Percentiles rank a stretch among this genome's conserved stretches.
These are phyloP conservation scores for Rhyacophila evoluta DNA, from an alignment of 2,888 invertebrate species.

Conservation along the genomic window DNA sequence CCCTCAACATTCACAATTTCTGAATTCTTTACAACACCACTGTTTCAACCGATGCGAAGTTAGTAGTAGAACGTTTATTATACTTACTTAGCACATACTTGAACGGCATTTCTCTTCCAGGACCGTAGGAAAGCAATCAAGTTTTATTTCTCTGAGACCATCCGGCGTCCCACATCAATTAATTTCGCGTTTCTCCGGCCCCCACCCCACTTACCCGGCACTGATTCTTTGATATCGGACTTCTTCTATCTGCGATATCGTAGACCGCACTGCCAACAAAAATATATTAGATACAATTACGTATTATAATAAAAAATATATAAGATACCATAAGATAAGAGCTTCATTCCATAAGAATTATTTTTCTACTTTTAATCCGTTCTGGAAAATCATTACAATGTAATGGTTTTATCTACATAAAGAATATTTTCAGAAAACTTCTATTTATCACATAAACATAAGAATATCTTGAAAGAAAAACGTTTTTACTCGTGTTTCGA, in stretches of 20 bases:
- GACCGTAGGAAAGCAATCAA: slow-evolving; percentile 46
- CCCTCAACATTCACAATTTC: too few relatives aligned
- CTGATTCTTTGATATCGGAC: slow-evolving; percentile 41
- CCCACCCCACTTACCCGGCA: not conserved
- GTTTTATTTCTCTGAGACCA: slow-evolving; percentile 53
- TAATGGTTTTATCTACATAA: too few relatives aligned
- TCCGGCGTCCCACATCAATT: slow-evolving; percentile 54
- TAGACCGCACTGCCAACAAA: not conserved
- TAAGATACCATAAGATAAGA: too few relatives aligned
- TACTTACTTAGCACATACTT: slow-evolving; percentile 34
- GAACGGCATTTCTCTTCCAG: slow-evolving; percentile 26
- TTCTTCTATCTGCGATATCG: not conserved
- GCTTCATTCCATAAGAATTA: too few relatives aligned
- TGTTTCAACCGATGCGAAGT: not conserved
- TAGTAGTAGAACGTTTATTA: slow-evolving; percentile 35
- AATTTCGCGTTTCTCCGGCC: slow-evolving; percentile 47
- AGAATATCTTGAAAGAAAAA: too few relatives aligned
- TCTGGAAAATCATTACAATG: too few relatives aligned
- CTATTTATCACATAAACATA: too few relatives aligned
- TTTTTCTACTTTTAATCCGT: too few relatives aligned
- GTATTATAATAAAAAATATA: not conserved
- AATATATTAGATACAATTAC: not conserved
- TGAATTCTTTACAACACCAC: not conserved
- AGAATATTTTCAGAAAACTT: too few relatives aligned
- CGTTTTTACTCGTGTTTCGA: too few relatives aligned